phyloP scores from a whole-genome alignment of 2,113 vertebrate species.

The Circaetus cinerascens region DNA sequence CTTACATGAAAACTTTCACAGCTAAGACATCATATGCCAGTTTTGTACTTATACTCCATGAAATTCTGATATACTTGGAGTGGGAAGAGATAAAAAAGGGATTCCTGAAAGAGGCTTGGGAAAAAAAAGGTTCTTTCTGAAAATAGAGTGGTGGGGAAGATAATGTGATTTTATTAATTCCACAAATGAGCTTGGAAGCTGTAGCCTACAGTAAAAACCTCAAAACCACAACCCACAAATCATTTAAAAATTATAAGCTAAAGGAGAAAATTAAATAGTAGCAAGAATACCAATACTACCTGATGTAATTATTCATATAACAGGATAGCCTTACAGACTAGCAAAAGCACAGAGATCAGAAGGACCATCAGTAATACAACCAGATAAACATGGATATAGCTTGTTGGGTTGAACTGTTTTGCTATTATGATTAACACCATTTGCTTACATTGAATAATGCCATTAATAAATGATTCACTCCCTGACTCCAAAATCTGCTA shows the following conservation, averaged over 20 bases:
- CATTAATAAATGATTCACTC: neutral
- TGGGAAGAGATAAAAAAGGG: neutral
- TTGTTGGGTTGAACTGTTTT: neutral
- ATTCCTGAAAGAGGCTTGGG: neutral
- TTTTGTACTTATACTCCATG: neutral
- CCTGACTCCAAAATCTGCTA: neutral
- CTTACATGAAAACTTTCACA: neutral
- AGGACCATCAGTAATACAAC: neutral
- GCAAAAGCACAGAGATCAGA: neutral
- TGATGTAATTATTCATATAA: neutral
- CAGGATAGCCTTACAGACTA: neutral
- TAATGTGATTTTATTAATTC: constrained; percentile 5
- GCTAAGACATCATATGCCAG: neutral
- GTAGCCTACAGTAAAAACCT: neutral
- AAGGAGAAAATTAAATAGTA: neutral
- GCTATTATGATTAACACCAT: neutral
- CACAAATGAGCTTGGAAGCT: neutral
- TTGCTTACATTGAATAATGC: neutral
- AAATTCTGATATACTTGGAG: neutral
- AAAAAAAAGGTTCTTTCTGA: neutral
- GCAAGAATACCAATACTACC: neutral
- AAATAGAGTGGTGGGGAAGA: neutral
- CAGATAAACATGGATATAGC: neutral
- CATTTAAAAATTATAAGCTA: neutral
- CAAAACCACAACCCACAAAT: neutral